phyloP scores from a whole-genome alignment of 2,888 invertebrate genomes.

The Oligia fasciuncula region DNA sequence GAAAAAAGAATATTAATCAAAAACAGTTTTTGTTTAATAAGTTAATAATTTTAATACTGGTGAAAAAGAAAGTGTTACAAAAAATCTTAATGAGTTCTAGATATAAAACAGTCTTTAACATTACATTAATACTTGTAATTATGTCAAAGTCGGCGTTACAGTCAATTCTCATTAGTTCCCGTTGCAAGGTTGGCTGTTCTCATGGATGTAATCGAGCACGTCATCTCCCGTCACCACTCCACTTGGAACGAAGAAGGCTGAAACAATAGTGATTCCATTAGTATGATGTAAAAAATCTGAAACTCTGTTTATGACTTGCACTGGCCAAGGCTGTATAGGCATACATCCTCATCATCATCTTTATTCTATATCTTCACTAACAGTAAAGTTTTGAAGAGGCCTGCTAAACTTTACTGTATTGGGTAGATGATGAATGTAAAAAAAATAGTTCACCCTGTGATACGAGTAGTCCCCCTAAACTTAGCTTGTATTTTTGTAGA shows the following conservation, averaged over 20 bases:
- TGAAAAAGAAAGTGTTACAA: not conserved
- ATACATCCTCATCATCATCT: not conserved
- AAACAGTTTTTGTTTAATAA: not conserved
- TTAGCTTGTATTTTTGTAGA: not conserved
- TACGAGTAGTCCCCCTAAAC: not conserved
- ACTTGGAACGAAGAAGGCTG: slow-evolving; percentile 61
- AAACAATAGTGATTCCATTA: slow-evolving; percentile 36
- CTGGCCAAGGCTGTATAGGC: not conserved
- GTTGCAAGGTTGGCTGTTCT: slow-evolving; percentile 43
- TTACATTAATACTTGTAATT: slow-evolving; percentile 17
- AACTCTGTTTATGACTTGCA: not conserved
- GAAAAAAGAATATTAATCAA: not conserved
- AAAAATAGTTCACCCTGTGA: too few species aligned
- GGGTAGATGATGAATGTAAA: not conserved
- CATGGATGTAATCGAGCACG: slow-evolving; percentile 63
- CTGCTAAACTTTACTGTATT: not conserved
- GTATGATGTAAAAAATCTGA: not conserved
- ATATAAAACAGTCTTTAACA: slow-evolving; percentile 1
- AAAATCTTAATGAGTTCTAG: not conserved
- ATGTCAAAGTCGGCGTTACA: not conserved
- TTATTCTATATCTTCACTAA: not conserved
- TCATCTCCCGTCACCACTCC: slow-evolving; percentile 64
- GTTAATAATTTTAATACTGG: slow-evolving; percentile 23
- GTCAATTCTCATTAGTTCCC: not conserved
- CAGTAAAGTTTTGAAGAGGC: not conserved